Evolutionary conservation across 2,888 invertebrate genomes (phyloP).

Genomic region (Neoscelio sp.): DNA sequence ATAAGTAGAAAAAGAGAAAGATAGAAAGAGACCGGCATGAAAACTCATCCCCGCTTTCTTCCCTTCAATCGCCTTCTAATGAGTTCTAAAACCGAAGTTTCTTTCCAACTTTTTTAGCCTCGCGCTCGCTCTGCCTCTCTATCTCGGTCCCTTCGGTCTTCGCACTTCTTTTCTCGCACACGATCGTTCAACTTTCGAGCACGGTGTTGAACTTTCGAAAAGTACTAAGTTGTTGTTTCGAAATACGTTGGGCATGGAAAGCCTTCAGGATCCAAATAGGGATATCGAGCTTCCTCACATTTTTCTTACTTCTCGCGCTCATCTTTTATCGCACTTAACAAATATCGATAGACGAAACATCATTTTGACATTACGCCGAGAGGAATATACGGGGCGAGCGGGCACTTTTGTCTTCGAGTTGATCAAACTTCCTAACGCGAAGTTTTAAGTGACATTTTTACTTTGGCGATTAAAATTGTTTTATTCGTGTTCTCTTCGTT

Average conservation of each 20-base stretch:
- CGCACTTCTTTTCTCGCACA: neutral
- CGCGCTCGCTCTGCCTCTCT: neutral
- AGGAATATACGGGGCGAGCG: neutral
- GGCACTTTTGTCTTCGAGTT: neutral
- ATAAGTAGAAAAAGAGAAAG: too few relatives aligned
- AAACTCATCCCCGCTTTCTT: conserved; percentile 48
- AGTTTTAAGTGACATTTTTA: conserved; percentile 22
- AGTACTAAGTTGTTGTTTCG: conserved; percentile 51
- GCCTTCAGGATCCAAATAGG: conserved; percentile 42
- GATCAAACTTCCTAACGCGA: neutral
- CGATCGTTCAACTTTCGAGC: conserved; percentile 30
- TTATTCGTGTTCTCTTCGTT: neutral
- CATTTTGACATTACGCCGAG: conserved; percentile 37
- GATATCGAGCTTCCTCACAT: conserved; percentile 22
- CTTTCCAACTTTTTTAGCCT: conserved; percentile 12
- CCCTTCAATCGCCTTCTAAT: conserved; percentile 59
- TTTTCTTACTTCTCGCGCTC: conserved; percentile 35
- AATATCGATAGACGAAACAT: conserved; percentile 47
- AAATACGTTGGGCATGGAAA: too few relatives aligned
- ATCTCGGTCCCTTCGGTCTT: too few relatives aligned
- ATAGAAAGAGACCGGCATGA: conserved; percentile 6
- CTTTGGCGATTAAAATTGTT: neutral
- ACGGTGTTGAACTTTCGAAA: conserved; percentile 35
- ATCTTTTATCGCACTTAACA: conserved; percentile 30
- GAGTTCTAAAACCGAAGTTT: conserved; percentile 57